Evolutionary conservation across 2,113 vertebrate genomes (phyloP).

Genomic region (Benitochromis conjunctus): DNA sequence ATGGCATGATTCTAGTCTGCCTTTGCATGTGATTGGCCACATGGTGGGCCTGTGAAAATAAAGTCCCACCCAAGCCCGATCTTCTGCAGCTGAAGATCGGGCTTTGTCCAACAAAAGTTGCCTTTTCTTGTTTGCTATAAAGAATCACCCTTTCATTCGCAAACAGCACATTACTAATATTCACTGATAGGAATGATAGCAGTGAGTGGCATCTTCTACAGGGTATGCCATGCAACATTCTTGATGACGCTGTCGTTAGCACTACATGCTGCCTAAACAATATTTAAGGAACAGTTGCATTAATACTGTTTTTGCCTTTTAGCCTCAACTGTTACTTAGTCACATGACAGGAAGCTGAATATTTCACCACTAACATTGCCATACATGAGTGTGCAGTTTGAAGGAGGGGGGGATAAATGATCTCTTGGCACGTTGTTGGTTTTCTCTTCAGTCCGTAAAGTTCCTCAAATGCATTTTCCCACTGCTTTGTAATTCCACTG

Average conservation of each 20-base stretch:
- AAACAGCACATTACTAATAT: background rate
- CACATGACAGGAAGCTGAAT: background rate
- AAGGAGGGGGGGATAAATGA: background rate
- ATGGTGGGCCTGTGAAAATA: background rate
- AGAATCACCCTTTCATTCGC: background rate
- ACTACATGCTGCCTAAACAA: background rate
- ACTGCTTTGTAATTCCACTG: background rate
- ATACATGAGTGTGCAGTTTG: background rate
- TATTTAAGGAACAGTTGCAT: background rate
- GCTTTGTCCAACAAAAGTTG: fast-evolving
- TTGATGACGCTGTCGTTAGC: background rate
- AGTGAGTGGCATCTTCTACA: background rate
- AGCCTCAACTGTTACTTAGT: background rate
- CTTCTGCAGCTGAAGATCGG: fast-evolving
- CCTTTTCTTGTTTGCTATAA: background rate
- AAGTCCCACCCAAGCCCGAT: background rate
- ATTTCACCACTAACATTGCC: background rate
- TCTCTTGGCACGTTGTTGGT: background rate
- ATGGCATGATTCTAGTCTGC: background rate
- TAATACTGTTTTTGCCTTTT: background rate
- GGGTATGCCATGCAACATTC: background rate
- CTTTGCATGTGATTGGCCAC: fast-evolving
- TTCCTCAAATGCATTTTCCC: background rate
- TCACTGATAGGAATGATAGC: background rate
- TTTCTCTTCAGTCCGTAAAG: background rate